Conservation (phyloP, 2,113 vertebrate genomes). For the Sinosuthora webbiana region DNA sequence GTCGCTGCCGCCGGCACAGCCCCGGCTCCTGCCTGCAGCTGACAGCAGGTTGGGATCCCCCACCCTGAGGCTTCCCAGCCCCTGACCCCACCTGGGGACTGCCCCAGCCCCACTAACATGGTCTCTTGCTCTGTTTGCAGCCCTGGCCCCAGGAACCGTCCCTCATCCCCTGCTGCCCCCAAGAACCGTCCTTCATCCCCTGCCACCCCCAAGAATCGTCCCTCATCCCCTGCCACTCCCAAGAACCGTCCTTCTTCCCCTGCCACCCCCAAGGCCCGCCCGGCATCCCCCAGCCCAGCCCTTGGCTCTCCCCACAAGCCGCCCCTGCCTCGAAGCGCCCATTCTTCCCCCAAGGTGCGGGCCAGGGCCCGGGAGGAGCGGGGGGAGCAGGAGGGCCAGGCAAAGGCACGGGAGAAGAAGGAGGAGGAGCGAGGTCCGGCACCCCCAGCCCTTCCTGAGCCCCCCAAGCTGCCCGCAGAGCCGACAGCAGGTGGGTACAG, state of each 20-base stretch:
- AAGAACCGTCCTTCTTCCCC: slow-evolving; percentile 84
- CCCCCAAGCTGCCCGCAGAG: background rate
- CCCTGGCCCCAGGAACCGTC: slow-evolving; percentile 58
- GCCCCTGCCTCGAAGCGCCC: slow-evolving; percentile 72
- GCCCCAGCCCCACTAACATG: background rate
- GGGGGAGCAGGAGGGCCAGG: slow-evolving; percentile 69
- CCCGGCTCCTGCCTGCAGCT: background rate
- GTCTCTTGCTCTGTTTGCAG: slow-evolving; percentile 49
- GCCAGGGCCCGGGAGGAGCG: slow-evolving; percentile 75
- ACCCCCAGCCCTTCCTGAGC: slow-evolving; percentile 63
- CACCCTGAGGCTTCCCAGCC: background rate
- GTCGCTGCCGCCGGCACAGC: slow-evolving; percentile 74
- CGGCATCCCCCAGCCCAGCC: slow-evolving; percentile 78
- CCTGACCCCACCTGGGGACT: background rate
- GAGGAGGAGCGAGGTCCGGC: slow-evolving; percentile 62
- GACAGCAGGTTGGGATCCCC: slow-evolving; percentile 61
- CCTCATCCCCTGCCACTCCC: slow-evolving; percentile 79
- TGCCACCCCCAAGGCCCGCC: slow-evolving; percentile 75
- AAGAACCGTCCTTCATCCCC: background rate
- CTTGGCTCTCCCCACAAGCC: slow-evolving; percentile 77
- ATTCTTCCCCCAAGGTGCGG: slow-evolving; percentile 76
- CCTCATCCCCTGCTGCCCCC: background rate
- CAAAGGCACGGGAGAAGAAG: slow-evolving; percentile 56
- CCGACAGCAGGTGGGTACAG: background rate
- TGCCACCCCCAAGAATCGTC: slow-evolving; percentile 76